Evolutionary conservation across 2,888 invertebrate species (phyloP).

Genomic region (Nebria salina): DNA sequence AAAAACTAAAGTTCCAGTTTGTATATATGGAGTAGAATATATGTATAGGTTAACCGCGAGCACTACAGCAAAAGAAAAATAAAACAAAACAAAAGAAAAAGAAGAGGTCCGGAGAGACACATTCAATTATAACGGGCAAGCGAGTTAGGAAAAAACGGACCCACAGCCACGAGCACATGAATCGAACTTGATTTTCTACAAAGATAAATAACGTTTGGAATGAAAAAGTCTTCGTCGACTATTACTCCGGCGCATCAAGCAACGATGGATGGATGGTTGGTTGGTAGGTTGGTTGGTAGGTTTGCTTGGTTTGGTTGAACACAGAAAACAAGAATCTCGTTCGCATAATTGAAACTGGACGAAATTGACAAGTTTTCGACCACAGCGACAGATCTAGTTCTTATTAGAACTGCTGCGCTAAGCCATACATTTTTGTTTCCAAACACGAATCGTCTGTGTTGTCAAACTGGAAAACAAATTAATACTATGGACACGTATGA

Average conservation of each 20-base stretch:
- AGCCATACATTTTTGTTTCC: neutral
- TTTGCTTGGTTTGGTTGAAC: too few relatives aligned
- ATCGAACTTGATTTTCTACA: conserved; percentile 45
- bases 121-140: conserved; percentile 43
- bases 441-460: neutral
- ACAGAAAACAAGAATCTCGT: neutral
- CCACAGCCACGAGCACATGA: conserved; percentile 32
- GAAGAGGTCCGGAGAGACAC: conserved; percentile 29
- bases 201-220: conserved; percentile 43
- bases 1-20: conserved; percentile 32
- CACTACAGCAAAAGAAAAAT: conserved; percentile 15
- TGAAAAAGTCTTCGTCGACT: conserved; percentile 16
- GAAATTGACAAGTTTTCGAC: neutral
- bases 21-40: conserved; percentile 12
- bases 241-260: neutral
- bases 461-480: neutral
- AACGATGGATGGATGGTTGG: neutral
- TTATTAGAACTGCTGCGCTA: neutral
- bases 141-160: neutral
- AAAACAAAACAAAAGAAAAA: too few relatives aligned
- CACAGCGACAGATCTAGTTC: neutral
- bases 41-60: conserved; percentile 8
- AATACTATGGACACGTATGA: neutral
- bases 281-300: too few relatives aligned
- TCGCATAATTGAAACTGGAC: neutral